Base-by-base conservation (phyloP, 2,797 vertebrate species). In the Chloroceryle inda region DNA sequence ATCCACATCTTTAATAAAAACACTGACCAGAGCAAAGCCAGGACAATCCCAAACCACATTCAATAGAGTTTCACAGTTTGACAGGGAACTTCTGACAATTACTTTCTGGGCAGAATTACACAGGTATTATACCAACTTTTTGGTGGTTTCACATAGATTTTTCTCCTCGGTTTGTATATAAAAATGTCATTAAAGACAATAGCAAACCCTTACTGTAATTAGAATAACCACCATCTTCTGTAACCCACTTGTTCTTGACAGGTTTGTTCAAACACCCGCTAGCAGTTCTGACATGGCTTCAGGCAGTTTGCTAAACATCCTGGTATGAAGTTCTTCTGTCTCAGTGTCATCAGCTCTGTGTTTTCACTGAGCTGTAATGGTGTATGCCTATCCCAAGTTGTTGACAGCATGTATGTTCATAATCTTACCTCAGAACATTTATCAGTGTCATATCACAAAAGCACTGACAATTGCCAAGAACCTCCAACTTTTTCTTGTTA, bases 341-440 rank as follows among this genome's bases (percentile, higher is more conserved):
- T 80, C 13, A 2, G 72, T 42, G 49, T 62, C 73, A 29, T 27
- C 53, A 61, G 3, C 81, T 58, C 63, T 0, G 0, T 11, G 50
- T 21, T 62, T 64, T 66, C 67, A 49, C 47, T 55, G 52, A 55
- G 37, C 33, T 27, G 29, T 62, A 42, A 29, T 3, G 56, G 47
- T 24, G 11, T 22, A 29, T 37, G 33, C 52, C 55, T 75, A 40
- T 72, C 45, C 45, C 63, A 64, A 24, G 42, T 29, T 45, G 18
- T 26, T 73, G 78, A 40, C 38, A 82, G 37, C 19, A 15, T 21
- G 8, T 27, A 50, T 45, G 26, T 76, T 79, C 35, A 23, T 44
- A 62, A 47, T 59, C 82, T 85, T 82, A 59, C 26, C 53, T 73
- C 67, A 45, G 76, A 71, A 66, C 26, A 56, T 69, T 13, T 62